phyloP scores from a whole-genome alignment of 2,113 vertebrate species.

The Corapipo altera region DNA sequence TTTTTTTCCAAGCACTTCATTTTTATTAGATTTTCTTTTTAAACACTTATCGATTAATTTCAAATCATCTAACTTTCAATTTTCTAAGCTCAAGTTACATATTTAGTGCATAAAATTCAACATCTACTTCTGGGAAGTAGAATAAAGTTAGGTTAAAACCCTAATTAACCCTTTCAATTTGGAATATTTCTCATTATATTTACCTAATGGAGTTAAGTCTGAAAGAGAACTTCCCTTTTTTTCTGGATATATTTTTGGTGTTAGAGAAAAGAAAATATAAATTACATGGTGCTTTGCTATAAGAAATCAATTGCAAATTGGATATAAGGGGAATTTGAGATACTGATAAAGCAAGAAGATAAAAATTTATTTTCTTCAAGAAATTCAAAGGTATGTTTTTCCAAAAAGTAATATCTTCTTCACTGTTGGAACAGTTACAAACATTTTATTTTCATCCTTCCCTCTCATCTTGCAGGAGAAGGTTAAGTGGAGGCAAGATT shows the following conservation, averaged over 20 bases:
- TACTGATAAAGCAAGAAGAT: neutral
- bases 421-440: neutral
- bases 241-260: neutral
- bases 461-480: neutral
- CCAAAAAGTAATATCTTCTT: neutral
- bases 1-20: neutral
- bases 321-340: neutral
- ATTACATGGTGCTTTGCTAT: neutral
- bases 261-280: neutral
- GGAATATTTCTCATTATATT: neutral
- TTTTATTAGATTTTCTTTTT: neutral
- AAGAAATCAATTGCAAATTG: neutral
- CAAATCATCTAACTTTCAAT: neutral
- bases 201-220: neutral
- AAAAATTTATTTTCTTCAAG: neutral
- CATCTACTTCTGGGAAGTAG: neutral
- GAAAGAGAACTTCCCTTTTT: neutral
- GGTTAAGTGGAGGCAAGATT: neutral
- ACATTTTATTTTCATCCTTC: neutral
- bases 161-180: neutral
- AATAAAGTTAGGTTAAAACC: neutral
- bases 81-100: neutral
- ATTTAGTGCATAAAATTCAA: neutral
- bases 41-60: neutral
- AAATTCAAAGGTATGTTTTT: neutral